A percentile compares a stretch with the other conserved stretches of the same genome.
Conservation (phyloP, 2,797 vertebrate genomes). For the Galago senegalensis region DNA sequence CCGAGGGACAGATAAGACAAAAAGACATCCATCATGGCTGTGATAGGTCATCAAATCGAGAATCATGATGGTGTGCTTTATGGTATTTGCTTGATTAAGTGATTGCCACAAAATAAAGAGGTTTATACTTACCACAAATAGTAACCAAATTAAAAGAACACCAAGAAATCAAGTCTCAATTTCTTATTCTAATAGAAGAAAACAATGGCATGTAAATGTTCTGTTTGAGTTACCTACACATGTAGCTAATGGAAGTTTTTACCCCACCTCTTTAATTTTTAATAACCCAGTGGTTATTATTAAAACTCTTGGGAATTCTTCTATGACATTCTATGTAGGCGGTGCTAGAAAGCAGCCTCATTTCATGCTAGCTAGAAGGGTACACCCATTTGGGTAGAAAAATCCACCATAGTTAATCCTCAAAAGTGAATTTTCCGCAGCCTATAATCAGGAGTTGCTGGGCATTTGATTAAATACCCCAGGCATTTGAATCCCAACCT, state of each 20-base stretch:
- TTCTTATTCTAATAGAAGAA: slow-evolving; percentile 8
- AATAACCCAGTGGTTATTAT: slow-evolving; percentile 1
- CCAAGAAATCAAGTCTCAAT: slow-evolving; percentile 31
- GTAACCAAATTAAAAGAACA: slow-evolving; percentile 34
- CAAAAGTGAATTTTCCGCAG: slow-evolving; percentile 67
- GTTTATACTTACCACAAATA: slow-evolving; percentile 23
- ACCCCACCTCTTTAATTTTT: neutral
- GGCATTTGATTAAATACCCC: slow-evolving; percentile 79
- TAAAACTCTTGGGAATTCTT: slow-evolving; percentile 30
- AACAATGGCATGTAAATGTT: neutral
- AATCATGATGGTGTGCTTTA: neutral
- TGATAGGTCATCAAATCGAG: slow-evolving; percentile 9
- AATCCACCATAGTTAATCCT: slow-evolving; percentile 56
- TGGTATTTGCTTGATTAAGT: neutral
- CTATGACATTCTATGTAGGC: neutral
- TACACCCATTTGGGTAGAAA: slow-evolving; percentile 46
- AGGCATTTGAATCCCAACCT: slow-evolving; percentile 67
- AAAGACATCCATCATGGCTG: neutral
- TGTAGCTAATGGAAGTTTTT: neutral
- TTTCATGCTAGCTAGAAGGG: slow-evolving; percentile 33
- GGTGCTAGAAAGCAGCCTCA: neutral
- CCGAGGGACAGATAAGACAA: neutral
- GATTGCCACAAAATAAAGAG: neutral
- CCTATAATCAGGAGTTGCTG: slow-evolving; percentile 67
- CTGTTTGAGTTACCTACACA: neutral